Conservation (phyloP, 2,797 vertebrate species). For the Gambusia yucatana region DNA sequence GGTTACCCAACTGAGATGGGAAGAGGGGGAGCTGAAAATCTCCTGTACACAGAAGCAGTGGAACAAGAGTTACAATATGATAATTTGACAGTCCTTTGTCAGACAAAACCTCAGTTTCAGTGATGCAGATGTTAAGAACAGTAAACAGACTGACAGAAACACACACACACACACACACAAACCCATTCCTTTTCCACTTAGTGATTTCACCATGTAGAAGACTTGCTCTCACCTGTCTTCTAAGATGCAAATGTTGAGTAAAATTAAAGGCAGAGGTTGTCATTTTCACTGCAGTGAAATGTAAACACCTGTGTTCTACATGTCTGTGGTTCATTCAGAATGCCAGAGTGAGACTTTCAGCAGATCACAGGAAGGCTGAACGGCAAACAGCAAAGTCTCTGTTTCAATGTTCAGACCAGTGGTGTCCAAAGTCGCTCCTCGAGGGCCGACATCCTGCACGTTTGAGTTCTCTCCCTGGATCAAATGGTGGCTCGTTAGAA, state of each 20-base stretch:
- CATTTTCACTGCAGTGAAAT: background rate
- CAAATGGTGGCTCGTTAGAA: no score
- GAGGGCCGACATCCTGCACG: no score
- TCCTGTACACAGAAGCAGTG: slow-evolving; percentile 10
- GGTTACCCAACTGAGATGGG: slow-evolving; percentile 16
- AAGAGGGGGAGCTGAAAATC: slow-evolving; percentile 26
- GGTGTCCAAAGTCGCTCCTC: no score
- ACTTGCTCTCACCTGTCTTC: background rate
- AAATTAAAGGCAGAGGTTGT: background rate
- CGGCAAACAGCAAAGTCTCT: background rate
- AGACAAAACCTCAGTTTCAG: background rate
- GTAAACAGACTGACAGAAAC: background rate
- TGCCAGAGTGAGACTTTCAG: background rate
- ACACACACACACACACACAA: background rate
- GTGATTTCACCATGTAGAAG: no score
- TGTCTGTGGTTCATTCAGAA: background rate
- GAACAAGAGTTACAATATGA: background rate
- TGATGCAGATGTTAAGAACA: background rate
- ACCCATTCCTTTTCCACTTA: background rate
- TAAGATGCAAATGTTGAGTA: no score
- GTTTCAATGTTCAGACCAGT: background rate
- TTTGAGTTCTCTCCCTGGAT: no score
- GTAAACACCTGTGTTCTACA: background rate
- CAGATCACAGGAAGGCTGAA: background rate
- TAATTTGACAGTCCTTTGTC: background rate